A percentile compares a stretch with the other conserved stretches of the same genome.
Evolutionary conservation across 2,888 invertebrate species (phyloP).

Genomic region (Neoascia interrupta): DNA sequence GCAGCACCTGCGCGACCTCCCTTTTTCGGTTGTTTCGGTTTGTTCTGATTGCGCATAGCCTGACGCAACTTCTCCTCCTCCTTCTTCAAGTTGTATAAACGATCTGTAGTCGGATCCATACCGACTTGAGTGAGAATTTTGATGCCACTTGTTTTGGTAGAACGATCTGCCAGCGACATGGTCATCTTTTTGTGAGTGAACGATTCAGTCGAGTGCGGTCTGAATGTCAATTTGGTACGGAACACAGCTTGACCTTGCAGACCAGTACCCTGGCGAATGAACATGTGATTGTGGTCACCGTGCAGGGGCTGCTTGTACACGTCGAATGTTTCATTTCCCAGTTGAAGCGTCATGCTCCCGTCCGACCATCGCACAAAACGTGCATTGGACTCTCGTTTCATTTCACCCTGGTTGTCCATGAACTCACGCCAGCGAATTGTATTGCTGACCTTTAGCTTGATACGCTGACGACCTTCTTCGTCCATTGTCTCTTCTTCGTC

Average conservation of each 20-base stretch:
- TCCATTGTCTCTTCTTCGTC: slow-evolving; percentile 99
- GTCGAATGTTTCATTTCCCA: slow-evolving; percentile 99
- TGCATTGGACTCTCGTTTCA: slow-evolving; percentile 94
- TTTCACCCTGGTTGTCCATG: slow-evolving; percentile 90
- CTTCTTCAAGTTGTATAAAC: slow-evolving; percentile 95
- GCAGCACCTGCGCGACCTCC: slow-evolving; percentile 77
- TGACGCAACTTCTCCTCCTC: slow-evolving; percentile 97
- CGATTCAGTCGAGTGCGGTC: slow-evolving; percentile 99
- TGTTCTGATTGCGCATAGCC: slow-evolving; percentile 85
- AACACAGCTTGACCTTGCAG: slow-evolving; percentile 98
- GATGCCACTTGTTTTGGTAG: slow-evolving; percentile 95
- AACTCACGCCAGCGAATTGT: slow-evolving; percentile 96
- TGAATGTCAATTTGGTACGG: slow-evolving; percentile 96
- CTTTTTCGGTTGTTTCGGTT: slow-evolving; percentile 82
- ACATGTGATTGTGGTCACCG: slow-evolving; percentile 98
- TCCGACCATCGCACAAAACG: slow-evolving; percentile 98
- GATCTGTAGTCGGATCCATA: slow-evolving; percentile 94
- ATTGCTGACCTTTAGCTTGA: slow-evolving; percentile 97
- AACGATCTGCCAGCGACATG: slow-evolving; percentile 96
- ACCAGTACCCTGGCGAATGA: slow-evolving; percentile 98
- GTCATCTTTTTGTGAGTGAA: slow-evolving; percentile 99
- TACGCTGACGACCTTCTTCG: slow-evolving; percentile 93
- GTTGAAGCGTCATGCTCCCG: slow-evolving; percentile 97
- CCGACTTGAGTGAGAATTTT: slow-evolving; percentile 93
- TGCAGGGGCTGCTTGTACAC: slow-evolving; percentile 96